phyloP scores from a whole-genome alignment of 2,797 vertebrate species.

The Spatula versicolor region DNA sequence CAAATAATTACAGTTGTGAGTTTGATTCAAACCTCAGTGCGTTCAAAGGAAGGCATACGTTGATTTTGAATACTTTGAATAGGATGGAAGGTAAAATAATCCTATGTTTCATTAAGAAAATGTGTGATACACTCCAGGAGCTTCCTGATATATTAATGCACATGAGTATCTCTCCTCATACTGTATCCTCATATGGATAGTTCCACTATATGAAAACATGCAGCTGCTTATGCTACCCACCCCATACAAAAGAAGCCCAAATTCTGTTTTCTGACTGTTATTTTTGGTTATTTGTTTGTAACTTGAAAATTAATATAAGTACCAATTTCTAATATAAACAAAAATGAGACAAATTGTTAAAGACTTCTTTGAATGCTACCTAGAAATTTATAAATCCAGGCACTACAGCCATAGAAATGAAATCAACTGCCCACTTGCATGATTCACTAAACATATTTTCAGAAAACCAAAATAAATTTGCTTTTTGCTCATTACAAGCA shows the following conservation, averaged over 20 bases:
- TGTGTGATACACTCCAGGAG: not conserved
- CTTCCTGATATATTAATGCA: not conserved
- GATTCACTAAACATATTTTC: conserved; percentile 53
- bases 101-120: not conserved
- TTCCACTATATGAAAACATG: not conserved
- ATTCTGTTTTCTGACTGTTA: not conserved
- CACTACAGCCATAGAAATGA: not conserved
- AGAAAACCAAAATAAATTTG: conserved; percentile 24
- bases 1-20: not conserved
- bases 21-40: not conserved
- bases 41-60: not conserved
- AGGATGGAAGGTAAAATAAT: conserved; percentile 13
- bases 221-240: not conserved
- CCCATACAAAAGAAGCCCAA: not conserved
- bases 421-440: conserved; percentile 43
- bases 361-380: not conserved
- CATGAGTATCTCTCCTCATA: not conserved
- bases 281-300: not conserved
- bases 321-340: not conserved
- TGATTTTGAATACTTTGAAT: conserved; percentile 16
- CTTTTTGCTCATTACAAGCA: conserved; percentile 1
- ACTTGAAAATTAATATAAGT: not conserved
- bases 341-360: conserved; percentile 36
- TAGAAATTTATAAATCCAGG: conserved; percentile 24
- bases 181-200: not conserved